A percentile compares a stretch with the other conserved stretches of the same genome.
Conservation (phyloP, 2,113 vertebrate species). For the Morone saxatilis region DNA sequence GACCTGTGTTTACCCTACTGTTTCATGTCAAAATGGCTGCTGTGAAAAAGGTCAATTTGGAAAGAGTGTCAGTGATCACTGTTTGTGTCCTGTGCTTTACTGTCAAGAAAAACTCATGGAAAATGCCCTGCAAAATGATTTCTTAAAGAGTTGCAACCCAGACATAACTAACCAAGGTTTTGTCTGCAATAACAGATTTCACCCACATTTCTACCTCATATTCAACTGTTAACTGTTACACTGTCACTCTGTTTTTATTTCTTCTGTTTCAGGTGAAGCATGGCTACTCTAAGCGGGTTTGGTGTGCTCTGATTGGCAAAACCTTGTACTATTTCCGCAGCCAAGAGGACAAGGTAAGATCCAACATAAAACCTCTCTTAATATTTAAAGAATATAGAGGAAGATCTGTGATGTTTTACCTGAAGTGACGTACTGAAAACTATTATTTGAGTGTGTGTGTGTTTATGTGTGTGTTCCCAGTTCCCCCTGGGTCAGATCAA, state of each 20-base stretch:
- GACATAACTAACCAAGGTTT: too few species aligned
- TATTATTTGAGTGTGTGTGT: neutral
- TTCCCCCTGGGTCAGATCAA: conserved; percentile 98
- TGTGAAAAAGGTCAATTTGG: too few species aligned
- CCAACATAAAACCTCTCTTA: neutral
- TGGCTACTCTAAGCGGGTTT: conserved; percentile 96
- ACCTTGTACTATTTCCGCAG: conserved; percentile 95
- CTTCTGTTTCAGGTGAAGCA: conserved; percentile 90
- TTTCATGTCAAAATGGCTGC: too few species aligned
- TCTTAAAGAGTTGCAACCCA: too few species aligned
- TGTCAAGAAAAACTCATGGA: too few species aligned
- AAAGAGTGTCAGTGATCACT: too few species aligned
- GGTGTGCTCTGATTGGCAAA: conserved; percentile 94
- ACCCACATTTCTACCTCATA: neutral
- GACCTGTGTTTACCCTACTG: too few species aligned
- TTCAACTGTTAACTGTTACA: neutral
- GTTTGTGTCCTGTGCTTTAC: too few species aligned
- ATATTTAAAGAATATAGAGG: neutral
- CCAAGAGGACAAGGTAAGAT: conserved; percentile 94
- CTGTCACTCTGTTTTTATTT: neutral
- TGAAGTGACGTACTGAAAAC: neutral
- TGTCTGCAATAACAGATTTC: neutral
- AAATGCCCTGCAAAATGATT: too few species aligned
- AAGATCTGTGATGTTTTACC: neutral
- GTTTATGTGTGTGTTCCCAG: conserved; percentile 72